Conservation (phyloP, 2,113 vertebrate species). For the Chaenogobius annularis region DNA sequence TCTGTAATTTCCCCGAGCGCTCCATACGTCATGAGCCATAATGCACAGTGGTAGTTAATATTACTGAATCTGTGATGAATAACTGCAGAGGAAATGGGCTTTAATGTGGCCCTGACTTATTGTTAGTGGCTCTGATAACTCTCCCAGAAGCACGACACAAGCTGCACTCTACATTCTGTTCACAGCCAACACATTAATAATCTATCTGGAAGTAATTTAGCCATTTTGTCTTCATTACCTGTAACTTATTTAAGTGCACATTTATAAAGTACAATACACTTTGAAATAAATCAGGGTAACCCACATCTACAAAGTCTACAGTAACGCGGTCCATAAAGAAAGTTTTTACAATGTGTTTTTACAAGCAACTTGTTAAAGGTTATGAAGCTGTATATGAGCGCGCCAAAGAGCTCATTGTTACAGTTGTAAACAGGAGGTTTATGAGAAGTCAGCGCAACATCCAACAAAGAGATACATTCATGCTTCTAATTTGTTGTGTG, state of each 20-base stretch:
- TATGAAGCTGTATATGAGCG: not conserved
- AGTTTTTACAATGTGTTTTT: slow-evolving; percentile 6
- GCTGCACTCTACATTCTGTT: slow-evolving; percentile 38
- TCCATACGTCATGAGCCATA: slow-evolving; percentile 63
- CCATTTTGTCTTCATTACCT: slow-evolving; percentile 59
- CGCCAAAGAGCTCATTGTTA: not conserved
- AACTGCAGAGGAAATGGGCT: slow-evolving; percentile 60
- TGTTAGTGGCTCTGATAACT: slow-evolving; percentile 47
- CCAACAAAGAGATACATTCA: not conserved
- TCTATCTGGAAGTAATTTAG: slow-evolving; percentile 36
- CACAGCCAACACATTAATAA: slow-evolving; percentile 52
- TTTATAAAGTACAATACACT: slow-evolving; percentile 26
- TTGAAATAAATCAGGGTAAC: slow-evolving; percentile 21
- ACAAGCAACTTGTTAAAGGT: not conserved
- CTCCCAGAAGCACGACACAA: slow-evolving; percentile 35
- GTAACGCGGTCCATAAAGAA: slow-evolving; percentile 4
- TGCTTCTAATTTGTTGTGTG: not conserved
- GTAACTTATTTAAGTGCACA: slow-evolving; percentile 29
- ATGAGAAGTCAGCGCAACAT: not conserved
- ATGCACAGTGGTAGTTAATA: slow-evolving; percentile 59
- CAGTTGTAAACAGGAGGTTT: not conserved
- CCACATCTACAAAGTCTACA: slow-evolving; percentile 8
- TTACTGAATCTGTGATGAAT: slow-evolving; percentile 70
- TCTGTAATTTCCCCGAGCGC: slow-evolving; percentile 57
- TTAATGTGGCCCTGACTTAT: slow-evolving; percentile 64